Conservation (phyloP, 92 coral and sea anemone genomes). For the Chrysogorgia sp. region DNA sequence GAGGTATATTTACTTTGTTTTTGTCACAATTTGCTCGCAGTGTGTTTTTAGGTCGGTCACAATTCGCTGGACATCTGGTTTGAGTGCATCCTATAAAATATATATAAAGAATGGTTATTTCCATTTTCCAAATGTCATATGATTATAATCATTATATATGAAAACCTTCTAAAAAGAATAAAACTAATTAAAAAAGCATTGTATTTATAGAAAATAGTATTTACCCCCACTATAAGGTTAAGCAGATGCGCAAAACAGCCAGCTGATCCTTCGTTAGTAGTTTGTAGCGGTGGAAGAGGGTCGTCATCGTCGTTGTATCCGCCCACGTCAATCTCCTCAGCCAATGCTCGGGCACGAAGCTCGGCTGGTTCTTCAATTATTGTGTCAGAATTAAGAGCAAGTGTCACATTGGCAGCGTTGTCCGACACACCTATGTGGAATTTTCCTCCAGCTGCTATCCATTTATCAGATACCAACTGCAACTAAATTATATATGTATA, state of each 20-base stretch:
- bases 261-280: background rate
- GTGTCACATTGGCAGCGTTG: background rate
- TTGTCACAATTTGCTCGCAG: too few relatives aligned
- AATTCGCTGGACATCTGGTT: slow-evolving; percentile 18
- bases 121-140: background rate
- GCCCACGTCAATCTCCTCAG: background rate
- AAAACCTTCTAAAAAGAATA: background rate
- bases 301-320: background rate
- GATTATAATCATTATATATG: background rate
- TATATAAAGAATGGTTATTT: background rate
- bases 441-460: too few relatives aligned
- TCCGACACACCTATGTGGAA: background rate
- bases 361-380: background rate
- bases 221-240: slow-evolving; percentile 14
- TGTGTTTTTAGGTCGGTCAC: slow-evolving; percentile 6
- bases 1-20: background rate
- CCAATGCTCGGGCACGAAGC: background rate
- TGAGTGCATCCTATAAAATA: too few relatives aligned
- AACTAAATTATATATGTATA: background rate
- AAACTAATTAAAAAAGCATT: background rate
- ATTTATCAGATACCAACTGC: background rate
- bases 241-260: too few relatives aligned
- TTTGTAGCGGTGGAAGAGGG: background rate
- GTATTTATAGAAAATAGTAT: background rate
- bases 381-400: background rate